These are phyloP conservation scores for Poicephalus gulielmi DNA, from an alignment of 2,113 vertebrate species.

Conservation along the genomic window DNA sequence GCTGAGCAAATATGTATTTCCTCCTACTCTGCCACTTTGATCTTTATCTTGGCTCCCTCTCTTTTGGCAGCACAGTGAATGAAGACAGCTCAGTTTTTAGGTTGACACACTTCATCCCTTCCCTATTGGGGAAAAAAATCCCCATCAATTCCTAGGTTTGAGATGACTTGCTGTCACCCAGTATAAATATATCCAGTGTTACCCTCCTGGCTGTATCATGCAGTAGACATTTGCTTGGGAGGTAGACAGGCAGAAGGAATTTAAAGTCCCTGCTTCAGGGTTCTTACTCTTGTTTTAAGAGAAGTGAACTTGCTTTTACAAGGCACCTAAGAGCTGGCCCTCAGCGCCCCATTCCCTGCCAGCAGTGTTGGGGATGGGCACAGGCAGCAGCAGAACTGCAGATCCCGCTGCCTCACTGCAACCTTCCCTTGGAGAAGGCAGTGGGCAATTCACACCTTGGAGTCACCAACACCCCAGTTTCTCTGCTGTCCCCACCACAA, in stretches of 20 bases:
- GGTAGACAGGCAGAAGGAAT: neutral
- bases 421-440: neutral
- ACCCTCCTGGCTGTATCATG: neutral
- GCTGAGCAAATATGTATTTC: neutral
- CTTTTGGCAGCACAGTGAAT: neutral
- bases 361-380: neutral
- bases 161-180: neutral
- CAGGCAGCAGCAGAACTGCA: neutral
- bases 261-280: neutral
- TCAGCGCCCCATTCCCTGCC: neutral
- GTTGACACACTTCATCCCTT: neutral
- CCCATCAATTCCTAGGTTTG: neutral
- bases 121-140: neutral
- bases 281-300: neutral
- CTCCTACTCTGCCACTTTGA: neutral
- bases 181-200: neutral
- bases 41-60: neutral
- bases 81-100: neutral
- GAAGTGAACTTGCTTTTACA: neutral
- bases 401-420: neutral
- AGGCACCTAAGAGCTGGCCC: neutral
- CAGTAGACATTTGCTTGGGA: neutral
- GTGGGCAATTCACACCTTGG: neutral
- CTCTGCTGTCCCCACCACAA: neutral
- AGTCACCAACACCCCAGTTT: neutral